Base-by-base conservation (phyloP, 2,888 invertebrate genomes). In the Sarcophaga subvicina region DNA sequence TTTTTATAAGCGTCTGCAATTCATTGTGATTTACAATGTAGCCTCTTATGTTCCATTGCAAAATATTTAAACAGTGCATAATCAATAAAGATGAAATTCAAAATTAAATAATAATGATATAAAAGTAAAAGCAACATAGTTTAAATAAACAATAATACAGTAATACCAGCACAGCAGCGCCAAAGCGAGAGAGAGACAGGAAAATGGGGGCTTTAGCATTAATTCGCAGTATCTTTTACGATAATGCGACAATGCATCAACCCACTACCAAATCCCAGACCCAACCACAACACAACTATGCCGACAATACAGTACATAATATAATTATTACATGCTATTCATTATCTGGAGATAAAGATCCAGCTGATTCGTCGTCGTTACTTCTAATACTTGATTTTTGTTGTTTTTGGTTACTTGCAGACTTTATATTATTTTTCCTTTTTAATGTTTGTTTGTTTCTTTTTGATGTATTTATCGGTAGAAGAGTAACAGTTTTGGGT, bases 41-140 rank as follows among this genome's bases (percentile, higher is more conserved):
- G 14, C 80, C 83, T 63, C 79, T 83, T 3, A 83, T 86, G 63
- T 83, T 72, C 62, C 86, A 86, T 83, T 86, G 86, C n/a, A 83
- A 59, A 45, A 79, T 79, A 62, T 66, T 75, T 27, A 83, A n/a
- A 45, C 54, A 60, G n/a, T 45, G 22, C 67, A 59, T 77, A 22
- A 45, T 4, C 12, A 22, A 1, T 22, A 22, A 22, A 72, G 47
- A 25, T 45, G 3, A 69, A 22, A 47, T 17, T 14, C 10, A 69
- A n/a, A 11, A 8, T 17, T 8, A 64, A 10, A 64, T 3, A 45
- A 20, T 45, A 45, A 20, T n/a, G 37, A 69, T n/a, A 17, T 69
- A 37, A n/a, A 47, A 45, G 4, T 1, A 45, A 69, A 37, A 37
- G 6, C 37, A 37, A 6, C 1, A 1, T 37, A 37, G 37, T 8